Conservation (phyloP, 2,888 invertebrate species). For the Dynastes hyllus region DNA sequence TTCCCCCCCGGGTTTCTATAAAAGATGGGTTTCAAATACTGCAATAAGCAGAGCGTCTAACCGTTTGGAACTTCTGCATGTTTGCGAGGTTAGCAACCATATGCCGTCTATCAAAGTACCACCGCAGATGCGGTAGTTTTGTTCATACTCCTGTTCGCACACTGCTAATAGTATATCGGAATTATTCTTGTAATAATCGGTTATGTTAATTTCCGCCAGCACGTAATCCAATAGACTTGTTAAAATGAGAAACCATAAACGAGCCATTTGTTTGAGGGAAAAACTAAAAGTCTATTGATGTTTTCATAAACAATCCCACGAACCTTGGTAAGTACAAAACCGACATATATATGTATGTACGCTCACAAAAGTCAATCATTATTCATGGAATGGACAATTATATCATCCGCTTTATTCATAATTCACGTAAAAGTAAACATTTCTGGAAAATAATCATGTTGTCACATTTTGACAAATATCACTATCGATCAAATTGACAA, state of each 20-base stretch:
- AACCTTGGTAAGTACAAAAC: too few species aligned
- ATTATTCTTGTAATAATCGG: constrained; percentile 8
- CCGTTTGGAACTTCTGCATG: constrained; percentile 37
- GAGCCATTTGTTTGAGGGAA: not conserved
- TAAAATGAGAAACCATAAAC: not conserved
- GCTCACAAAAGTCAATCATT: too few species aligned
- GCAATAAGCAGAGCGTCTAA: constrained; percentile 4
- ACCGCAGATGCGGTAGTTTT: constrained; percentile 44
- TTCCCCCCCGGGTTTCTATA: too few species aligned
- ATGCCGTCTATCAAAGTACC: constrained; percentile 46
- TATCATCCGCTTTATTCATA: too few species aligned
- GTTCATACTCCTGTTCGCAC: not conserved
- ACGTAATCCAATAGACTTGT: not conserved
- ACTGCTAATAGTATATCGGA: constrained; percentile 22
- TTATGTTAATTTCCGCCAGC: not conserved
- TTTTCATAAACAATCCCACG: too few species aligned
- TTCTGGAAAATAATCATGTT: too few species aligned
- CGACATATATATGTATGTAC: too few species aligned
- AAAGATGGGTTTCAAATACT: constrained; percentile 20
- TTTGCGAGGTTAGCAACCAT: constrained; percentile 52
- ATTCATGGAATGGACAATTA: too few species aligned
- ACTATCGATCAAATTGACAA: too few species aligned
- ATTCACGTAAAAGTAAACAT: too few species aligned
- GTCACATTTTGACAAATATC: too few species aligned
- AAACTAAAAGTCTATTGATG: too few species aligned